phyloP scores from a whole-genome alignment of 2,888 invertebrate species.

The Ochropleura plecta region DNA sequence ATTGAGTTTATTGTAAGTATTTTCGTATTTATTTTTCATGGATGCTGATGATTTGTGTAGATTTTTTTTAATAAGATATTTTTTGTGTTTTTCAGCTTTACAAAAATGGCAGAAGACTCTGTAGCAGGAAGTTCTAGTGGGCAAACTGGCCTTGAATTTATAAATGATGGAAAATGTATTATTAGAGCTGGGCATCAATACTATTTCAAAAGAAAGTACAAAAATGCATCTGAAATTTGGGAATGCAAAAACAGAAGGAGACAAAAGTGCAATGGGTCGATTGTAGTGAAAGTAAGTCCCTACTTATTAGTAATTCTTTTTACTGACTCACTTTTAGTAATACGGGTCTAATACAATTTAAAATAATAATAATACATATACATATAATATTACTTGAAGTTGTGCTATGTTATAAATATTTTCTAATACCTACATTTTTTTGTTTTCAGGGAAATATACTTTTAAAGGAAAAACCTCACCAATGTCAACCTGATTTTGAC shows the following conservation, averaged over 20 bases:
- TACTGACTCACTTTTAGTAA: constrained; percentile 36
- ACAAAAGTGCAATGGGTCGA: constrained; percentile 36
- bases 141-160: constrained; percentile 31
- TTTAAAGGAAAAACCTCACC: constrained; percentile 32
- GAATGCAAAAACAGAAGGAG: constrained; percentile 36
- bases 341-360: constrained; percentile 36
- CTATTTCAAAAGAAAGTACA: constrained; percentile 34
- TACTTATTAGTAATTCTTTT: constrained; percentile 34
- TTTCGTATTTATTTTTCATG: no score
- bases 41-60: constrained; percentile 14
- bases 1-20: no score
- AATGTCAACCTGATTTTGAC: constrained; percentile 31
- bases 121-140: constrained; percentile 30
- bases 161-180: constrained; percentile 35
- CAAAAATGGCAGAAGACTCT: constrained; percentile 32
- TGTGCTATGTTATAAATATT: constrained; percentile 36
- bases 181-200: constrained; percentile 35
- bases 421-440: constrained; percentile 33
- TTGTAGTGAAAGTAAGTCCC: constrained; percentile 35
- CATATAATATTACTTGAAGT: constrained; percentile 36
- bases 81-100: constrained; percentile 33
- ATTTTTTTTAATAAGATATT: constrained; percentile 30
- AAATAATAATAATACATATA: constrained; percentile 34
- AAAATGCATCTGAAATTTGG: constrained; percentile 34
- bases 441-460: constrained; percentile 31